phyloP scores from a whole-genome alignment of 2,797 vertebrate genomes.

The Dermochelys coriacea region DNA sequence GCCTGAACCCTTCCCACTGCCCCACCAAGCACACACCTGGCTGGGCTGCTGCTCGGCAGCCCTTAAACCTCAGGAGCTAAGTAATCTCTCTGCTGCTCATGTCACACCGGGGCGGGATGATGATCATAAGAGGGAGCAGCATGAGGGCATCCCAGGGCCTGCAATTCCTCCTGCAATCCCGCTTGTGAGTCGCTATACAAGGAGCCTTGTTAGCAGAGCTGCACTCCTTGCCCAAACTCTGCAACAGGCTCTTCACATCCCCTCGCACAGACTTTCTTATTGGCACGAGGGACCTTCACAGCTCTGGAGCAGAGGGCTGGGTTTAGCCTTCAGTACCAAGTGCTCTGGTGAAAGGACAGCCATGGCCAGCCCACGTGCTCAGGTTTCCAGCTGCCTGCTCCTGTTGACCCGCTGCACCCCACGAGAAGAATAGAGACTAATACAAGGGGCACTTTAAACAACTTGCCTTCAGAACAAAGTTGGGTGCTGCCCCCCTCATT shows the following conservation, averaged over 20 bases:
- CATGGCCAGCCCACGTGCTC: rapidly evolving
- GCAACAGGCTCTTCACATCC: neutral
- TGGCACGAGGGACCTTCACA: neutral
- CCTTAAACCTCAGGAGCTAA: neutral
- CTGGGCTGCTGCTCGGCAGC: neutral
- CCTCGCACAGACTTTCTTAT: neutral
- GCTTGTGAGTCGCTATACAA: neutral
- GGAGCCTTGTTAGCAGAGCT: neutral
- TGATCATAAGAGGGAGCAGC: neutral
- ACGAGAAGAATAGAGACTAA: too few relatives aligned
- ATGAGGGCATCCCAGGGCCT: neutral
- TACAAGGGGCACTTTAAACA: too few relatives aligned
- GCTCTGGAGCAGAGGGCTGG: neutral
- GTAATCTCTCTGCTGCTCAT: neutral
- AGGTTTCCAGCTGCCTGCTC: too few relatives aligned
- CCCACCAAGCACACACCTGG: neutral
- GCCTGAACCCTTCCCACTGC: neutral
- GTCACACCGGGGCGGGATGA: neutral
- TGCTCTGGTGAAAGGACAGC: neutral
- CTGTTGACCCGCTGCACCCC: too few relatives aligned
- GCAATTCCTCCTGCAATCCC: rapidly evolving
- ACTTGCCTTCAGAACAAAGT: too few relatives aligned
- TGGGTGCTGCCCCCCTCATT: too few relatives aligned
- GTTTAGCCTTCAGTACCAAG: neutral
- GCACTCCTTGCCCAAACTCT: too few relatives aligned